Base-by-base conservation (phyloP, 2,888 invertebrate species). In the Epistrophella euchroma region DNA sequence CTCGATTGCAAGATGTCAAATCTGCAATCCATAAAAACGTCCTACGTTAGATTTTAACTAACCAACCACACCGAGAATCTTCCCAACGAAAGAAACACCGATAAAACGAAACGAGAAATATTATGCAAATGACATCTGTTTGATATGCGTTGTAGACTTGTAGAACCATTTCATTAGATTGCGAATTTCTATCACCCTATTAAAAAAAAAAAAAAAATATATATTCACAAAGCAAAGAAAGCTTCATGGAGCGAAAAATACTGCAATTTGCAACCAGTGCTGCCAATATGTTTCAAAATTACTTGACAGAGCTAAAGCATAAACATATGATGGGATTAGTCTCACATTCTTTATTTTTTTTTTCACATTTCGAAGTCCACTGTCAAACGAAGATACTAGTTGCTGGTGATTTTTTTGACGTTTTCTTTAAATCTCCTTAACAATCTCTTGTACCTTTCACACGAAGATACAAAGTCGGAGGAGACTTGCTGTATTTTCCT, bases 151-250 rank as follows among this genome's bases (percentile, higher is more conserved):
- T 75, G 84, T 81, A 64, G 72, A 85, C 73, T 81, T 75, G 84
- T 81, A 64, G 70, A 85, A 74, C 79, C 88, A 87, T 87, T 88
- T 81, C 81, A 88, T 88, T 87, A 88, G 85, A 87, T 87, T 88
- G 88, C 85, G 87, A 88, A 88, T 87, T 82, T 66, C 84, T 72
- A 68, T 64, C 85, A 76, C 76, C 70, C 73, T 47, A 64, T 81
- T 76, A 28, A 13, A 35, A 35, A 11, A 28, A 40, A 66, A 66
- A 25, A 43, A 28, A 13, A 19, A 52, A 47, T 5, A 32, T 5
- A 6, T 11, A 76, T 60, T 58, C 37, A 25, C 15, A 22, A 15
- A 35, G 9, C 37, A 19, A 35, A n/a, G 28, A 37, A 45, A 15
- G 13, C 35, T 35, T n/a, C 32, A 58, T 66, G 32, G 43, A 62